A percentile compares a stretch with the other conserved stretches of the same genome.
These are phyloP conservation scores for Drosophila robusta DNA, from an alignment of 2,888 invertebrate species.

Conservation along the genomic window DNA sequence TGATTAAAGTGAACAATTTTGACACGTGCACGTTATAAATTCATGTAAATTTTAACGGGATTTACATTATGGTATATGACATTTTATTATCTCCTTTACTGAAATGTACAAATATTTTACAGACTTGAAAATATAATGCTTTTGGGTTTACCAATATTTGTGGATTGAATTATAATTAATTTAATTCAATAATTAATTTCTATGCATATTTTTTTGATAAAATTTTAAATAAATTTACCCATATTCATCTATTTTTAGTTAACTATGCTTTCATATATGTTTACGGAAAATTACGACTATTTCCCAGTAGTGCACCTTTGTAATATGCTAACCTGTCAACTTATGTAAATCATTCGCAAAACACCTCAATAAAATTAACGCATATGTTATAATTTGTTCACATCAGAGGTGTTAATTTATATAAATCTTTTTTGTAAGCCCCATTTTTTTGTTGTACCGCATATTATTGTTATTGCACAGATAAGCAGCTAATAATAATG, in stretches of 20 bases:
- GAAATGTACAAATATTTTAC: not conserved
- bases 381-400: conserved; percentile 12
- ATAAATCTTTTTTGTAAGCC: conserved; percentile 46
- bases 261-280: no score
- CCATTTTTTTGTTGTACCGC: conserved; percentile 7
- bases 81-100: not conserved
- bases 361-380: conserved; percentile 50
- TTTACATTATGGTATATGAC: not conserved
- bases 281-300: not conserved
- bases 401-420: conserved; percentile 58
- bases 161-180: no score
- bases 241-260: no score
- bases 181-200: no score
- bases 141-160: not conserved
- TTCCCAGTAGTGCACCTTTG: not conserved
- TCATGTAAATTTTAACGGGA: conserved; percentile 2
- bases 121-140: not conserved
- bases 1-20: conserved; percentile 58
- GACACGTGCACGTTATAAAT: conserved; percentile 51
- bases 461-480: not conserved
- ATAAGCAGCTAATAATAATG: conserved; percentile 29
- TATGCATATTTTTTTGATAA: no score
- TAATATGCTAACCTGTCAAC: not conserved
- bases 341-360: conserved; percentile 48
- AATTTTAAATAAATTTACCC: no score